These are phyloP conservation scores for Monodelphis domestica DNA, from an alignment of 2,797 vertebrate species.

Conservation along the genomic window DNA sequence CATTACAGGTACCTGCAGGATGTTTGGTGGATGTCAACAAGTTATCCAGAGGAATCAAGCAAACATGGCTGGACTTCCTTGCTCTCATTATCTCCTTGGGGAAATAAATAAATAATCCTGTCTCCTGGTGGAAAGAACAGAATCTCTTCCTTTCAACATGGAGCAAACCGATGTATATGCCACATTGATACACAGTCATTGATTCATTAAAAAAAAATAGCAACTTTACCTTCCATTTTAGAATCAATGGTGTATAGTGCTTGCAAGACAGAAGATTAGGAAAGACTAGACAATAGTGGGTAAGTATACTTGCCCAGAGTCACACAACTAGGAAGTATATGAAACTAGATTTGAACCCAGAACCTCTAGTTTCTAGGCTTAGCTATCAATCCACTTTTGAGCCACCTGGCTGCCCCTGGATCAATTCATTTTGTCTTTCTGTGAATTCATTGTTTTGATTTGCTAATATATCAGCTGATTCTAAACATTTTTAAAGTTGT, in stretches of 20 bases:
- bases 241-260: too few relatives aligned
- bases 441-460: not conserved
- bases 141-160: not conserved
- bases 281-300: too few relatives aligned
- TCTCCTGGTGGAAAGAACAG: not conserved
- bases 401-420: too few relatives aligned
- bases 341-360: too few relatives aligned
- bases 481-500: not conserved
- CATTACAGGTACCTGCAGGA: not conserved
- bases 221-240: too few relatives aligned
- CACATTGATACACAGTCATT: not conserved
- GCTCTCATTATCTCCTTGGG: not conserved
- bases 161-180: not conserved
- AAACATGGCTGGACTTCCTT: not conserved
- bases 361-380: too few relatives aligned
- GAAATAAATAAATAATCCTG: not conserved
- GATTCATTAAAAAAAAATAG: too few relatives aligned
- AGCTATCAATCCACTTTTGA: too few relatives aligned
- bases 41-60: not conserved
- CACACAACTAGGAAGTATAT: too few relatives aligned
- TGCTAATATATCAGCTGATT: not conserved
- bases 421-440: not conserved
- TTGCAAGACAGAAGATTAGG: too few relatives aligned
- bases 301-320: too few relatives aligned
- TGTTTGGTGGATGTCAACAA: not conserved